Conservation (phyloP, 2,113 vertebrate species). For the Amia ocellicauda region DNA sequence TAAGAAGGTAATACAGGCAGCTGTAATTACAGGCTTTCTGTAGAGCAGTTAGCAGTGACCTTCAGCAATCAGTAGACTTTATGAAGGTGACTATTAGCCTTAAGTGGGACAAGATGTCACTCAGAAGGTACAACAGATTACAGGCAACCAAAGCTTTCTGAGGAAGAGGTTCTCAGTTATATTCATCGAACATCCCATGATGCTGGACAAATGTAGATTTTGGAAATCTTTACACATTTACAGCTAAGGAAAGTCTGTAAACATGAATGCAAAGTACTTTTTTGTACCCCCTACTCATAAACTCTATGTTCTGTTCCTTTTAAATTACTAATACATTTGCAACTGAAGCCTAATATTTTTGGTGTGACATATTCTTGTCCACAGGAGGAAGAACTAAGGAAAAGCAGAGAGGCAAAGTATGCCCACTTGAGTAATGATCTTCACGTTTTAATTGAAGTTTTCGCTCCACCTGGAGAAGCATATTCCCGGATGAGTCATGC, state of each 20-base stretch:
- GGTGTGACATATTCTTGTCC: slow-evolving; percentile 36
- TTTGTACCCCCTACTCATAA: too few species aligned
- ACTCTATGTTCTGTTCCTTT: too few species aligned
- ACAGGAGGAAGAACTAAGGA: slow-evolving; percentile 96
- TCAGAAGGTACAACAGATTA: background rate
- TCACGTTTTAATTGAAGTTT: slow-evolving; percentile 98
- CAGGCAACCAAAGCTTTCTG: too few species aligned
- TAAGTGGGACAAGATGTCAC: background rate
- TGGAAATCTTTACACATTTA: background rate
- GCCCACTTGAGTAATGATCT: slow-evolving; percentile 95
- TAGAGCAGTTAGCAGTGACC: slow-evolving; percentile 35
- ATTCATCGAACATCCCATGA: too few species aligned
- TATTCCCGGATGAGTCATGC: slow-evolving; percentile 99
- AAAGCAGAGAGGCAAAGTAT: slow-evolving; percentile 94
- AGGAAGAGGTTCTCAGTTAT: too few species aligned
- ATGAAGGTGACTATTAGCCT: slow-evolving; percentile 15
- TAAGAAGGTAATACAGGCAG: slow-evolving; percentile 27
- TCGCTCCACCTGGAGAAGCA: slow-evolving; percentile 95
- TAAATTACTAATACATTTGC: too few species aligned
- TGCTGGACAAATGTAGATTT: too few species aligned
- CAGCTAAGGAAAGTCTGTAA: too few species aligned
- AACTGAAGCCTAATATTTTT: too few species aligned
- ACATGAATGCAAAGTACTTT: too few species aligned
- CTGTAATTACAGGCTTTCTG: slow-evolving; percentile 35
- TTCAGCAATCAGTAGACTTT: slow-evolving; percentile 37